Conservation (phyloP, 2,797 vertebrate genomes). For the Myotis daubentonii region DNA sequence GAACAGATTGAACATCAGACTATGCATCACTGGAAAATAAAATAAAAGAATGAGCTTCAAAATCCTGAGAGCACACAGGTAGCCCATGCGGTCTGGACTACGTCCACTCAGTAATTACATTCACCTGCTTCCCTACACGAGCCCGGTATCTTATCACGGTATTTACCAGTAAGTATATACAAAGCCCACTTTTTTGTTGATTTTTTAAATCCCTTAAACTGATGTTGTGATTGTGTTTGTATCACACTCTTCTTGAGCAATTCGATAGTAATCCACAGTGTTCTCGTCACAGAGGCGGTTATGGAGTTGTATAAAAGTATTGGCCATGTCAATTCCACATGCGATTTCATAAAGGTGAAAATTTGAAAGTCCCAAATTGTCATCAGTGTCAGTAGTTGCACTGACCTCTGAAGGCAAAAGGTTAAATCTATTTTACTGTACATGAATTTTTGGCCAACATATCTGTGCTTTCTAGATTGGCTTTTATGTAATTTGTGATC, state of each 20-base stretch:
- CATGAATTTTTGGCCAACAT: slow-evolving; percentile 2
- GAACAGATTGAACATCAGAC: not conserved
- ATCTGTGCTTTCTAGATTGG: slow-evolving; percentile 9
- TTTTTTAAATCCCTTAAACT: slow-evolving; percentile 4
- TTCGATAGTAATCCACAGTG: not conserved
- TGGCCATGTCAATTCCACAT: not conserved
- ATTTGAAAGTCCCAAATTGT: slow-evolving; percentile 35
- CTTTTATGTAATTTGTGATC: slow-evolving; percentile 40
- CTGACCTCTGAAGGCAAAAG: slow-evolving; percentile 23
- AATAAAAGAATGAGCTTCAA: slow-evolving; percentile 32
- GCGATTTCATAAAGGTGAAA: not conserved
- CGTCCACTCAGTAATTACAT: not conserved
- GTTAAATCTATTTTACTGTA: not conserved
- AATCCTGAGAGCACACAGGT: not conserved
- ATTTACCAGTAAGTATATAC: not conserved
- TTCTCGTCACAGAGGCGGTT: not conserved
- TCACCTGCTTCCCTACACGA: not conserved
- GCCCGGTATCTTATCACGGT: not conserved
- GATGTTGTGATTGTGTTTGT: not conserved
- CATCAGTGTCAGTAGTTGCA: not conserved
- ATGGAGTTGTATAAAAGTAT: not conserved
- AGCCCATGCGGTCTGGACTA: not conserved
- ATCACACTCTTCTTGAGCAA: not conserved
- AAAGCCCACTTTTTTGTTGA: not conserved
- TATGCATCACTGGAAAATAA: not conserved